Base-by-base conservation (phyloP, 2,113 vertebrate species). In the Patagioenas fasciata region DNA sequence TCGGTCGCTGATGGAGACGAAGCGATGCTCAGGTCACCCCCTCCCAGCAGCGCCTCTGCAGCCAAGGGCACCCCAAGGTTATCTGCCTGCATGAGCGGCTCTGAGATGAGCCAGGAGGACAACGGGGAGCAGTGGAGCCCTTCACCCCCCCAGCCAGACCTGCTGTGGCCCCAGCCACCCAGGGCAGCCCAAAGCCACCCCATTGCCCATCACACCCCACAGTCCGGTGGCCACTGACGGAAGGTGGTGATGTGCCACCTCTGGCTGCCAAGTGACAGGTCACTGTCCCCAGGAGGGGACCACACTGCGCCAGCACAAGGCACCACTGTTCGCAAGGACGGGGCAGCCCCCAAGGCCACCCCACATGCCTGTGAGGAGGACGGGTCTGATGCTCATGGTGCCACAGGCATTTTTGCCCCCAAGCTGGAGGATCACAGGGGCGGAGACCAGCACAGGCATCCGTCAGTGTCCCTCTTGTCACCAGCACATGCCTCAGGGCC, bases 301-400 rank as follows among this genome's bases (percentile, higher is more conserved):
- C 0, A 1, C 2, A 4, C 10, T 51, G 29, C 80, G 40, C 11
- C 40, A 84, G 75, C 62, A 79, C 61, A 44, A n/a, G 10, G 34
- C 15, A 60, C 11, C 20, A 8, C 44, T 14, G 10, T 13, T 54
- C 50, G 44, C 42, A 44, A 65, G n/a, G 58, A 42, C 28, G 29
- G 32, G 40, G 34, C 64, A 94, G 64, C 5, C 53, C 72, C 11
- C 31, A 32, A 8, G 13, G 10, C 25, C 61, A 79, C 34, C 34
- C 16, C 13, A 1, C 0, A 1, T 8, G 28, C 14, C 60, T 10
- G 1, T 5, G 17, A 15, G 7, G 48, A 75, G 42, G 25, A 85
- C 0, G 0, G 29, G 26, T 70, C 60, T 56, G 50, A 87, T 0
- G 16, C 17, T 14, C 1, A 2, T 0, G 0, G 54, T 47, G 32